Evolutionary conservation across 2,113 vertebrate genomes (phyloP), one percentile per base, ranked within the genome.

Genomic region (Eidolon helvum): DNA sequence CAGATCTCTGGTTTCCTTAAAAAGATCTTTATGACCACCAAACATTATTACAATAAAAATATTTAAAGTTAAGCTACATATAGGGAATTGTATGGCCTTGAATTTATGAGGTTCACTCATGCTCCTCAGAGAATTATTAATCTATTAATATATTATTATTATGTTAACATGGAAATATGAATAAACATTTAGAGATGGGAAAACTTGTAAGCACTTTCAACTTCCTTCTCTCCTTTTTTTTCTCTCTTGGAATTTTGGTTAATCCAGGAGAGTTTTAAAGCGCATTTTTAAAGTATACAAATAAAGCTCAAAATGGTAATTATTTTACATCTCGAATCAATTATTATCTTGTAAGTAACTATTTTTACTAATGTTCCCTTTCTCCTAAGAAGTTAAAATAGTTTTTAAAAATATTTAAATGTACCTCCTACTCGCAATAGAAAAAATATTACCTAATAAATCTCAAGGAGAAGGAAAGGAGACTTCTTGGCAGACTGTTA

Each of bases 351-450:
- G 35, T 48, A 93, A 82, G 24, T 89, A 53, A 69, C 50, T 80
- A 78, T 85, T 93, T 83, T 89, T 35, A 77, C 84, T 69, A 66
- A 63, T 68, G 22, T 90, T 94, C 78, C 18, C 26, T 87, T 86
- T 92, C n/a, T 85, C 22, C 59, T 72, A 53, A 74, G 21, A 97
- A 95, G 38, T 92, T 92, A 87, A 87, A 75, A 66, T 86, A 59
- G 35, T 84, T 26, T 66, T 86, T 48, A 66, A 83, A 92, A 53
- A 43, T 79, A 72, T 10, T 72, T 40, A n/a, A 69, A 77, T 86
- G 33, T 83, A 83, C 26, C 50, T 79, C 75, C 77, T 71, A 71
- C 22, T 92, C 28, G 55, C 33, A 68, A 10, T 71, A 91, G 78
- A 80, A 92, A 65, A 86, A 95, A 78, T 85, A 91, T 88, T 59